Base-by-base conservation (phyloP, 2,113 vertebrate species). In the Lontra canadensis region DNA sequence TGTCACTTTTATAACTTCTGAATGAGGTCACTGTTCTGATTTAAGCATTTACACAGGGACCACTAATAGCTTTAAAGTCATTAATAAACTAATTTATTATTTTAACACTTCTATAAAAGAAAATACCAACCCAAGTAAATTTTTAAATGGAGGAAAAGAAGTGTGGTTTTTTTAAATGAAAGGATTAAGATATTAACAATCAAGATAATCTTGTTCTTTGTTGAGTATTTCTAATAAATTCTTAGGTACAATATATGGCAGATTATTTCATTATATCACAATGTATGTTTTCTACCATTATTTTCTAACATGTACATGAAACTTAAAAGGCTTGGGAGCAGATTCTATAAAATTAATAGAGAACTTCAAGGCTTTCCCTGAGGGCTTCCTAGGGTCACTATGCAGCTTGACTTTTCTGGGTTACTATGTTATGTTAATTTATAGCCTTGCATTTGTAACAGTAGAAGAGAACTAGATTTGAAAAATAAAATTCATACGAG, bases 1-100 rank as follows among this genome's bases (percentile, higher is more conserved):
- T 92, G 57, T 92, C 52, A 76, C 59, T 96, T 96, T 86, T 90
- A 63, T 84, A 92, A 90, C 71, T 93, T 82, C n/a, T 97, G 85
- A 90, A 84, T 96, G 94, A 97, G 88, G 65, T 96, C 92, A 97
- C 49, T 96, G 84, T 61, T 97, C 61, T 63, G 49, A 93, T 97
- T 88, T 97, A 96, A 94, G 84, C 52, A 61, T 94, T 96, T 95
- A 95, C 61, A 80, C 61, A 71, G 73, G 93, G 69, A 36, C 86
- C 69, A 89, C 26, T 92, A 18, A 57, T 59, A 92, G 52, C 31
- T 95, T 94, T 93, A n/a, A 93, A 80, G 88, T 74, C 96, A 83
- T 82, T 87, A 69, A 67, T 81, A 96, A 93, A 78, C 67, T 55
- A 81, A 93, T 42, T 93, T 85, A 65, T 85, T 91, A 79, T 76